These are phyloP conservation scores for Poliocrania exsul DNA, from an alignment of 2,797 vertebrate species.

Conservation along the genomic window DNA sequence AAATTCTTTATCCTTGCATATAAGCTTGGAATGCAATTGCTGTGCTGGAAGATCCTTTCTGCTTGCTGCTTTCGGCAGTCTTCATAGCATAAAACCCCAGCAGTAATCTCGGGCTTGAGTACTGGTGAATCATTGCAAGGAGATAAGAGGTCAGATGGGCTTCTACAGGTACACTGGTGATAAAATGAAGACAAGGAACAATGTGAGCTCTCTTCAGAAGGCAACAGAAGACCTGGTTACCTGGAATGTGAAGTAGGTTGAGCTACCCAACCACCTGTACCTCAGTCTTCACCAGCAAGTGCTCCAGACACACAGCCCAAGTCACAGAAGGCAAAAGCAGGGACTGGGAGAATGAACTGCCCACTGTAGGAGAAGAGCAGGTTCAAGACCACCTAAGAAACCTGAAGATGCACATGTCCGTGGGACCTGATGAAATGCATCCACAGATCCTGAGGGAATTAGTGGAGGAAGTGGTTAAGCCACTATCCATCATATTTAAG, in stretches of 20 bases:
- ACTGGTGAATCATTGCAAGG: neutral
- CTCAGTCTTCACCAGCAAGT: neutral
- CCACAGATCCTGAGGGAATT: neutral
- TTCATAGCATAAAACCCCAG: neutral
- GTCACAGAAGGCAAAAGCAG: neutral
- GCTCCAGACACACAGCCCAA: neutral
- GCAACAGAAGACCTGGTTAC: neutral
- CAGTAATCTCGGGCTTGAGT: neutral
- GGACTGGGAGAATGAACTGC: neutral
- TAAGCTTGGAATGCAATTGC: neutral
- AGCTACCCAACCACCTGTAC: neutral
- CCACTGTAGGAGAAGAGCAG: neutral
- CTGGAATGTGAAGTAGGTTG: neutral
- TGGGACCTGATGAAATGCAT: neutral
- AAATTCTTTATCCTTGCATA: neutral
- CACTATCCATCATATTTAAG: neutral
- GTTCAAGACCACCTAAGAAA: neutral
- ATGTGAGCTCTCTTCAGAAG: neutral
- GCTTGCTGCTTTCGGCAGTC: neutral
- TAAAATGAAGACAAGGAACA: neutral
- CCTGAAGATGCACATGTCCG: neutral
- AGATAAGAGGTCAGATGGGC: neutral
- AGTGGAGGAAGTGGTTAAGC: neutral
- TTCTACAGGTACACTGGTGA: neutral
- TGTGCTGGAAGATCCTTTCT: neutral